phyloP scores from a whole-genome alignment of 2,888 invertebrate genomes.

The Tenthredo mesomela region DNA sequence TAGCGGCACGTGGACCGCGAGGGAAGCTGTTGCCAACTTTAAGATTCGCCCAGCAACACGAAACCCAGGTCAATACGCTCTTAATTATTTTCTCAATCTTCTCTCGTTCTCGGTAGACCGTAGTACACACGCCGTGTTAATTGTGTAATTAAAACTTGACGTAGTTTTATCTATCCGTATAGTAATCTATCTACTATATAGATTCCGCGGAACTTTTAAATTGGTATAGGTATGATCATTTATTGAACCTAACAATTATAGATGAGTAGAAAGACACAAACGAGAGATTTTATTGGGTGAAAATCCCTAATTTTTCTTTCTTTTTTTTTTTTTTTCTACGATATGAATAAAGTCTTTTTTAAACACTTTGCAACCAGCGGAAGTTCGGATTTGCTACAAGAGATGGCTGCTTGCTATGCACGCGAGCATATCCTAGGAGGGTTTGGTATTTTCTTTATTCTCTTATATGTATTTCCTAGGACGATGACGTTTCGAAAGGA shows the following conservation, averaged over 20 bases:
- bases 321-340: not conserved
- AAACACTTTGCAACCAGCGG: not conserved
- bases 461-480: slow-evolving; percentile 18
- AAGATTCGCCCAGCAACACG: slow-evolving; percentile 38
- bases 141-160: slow-evolving; percentile 33
- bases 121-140: slow-evolving; percentile 1
- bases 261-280: not conserved
- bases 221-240: not conserved
- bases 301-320: not conserved
- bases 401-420: slow-evolving; percentile 41
- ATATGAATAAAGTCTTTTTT: not conserved
- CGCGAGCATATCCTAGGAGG: slow-evolving; percentile 32
- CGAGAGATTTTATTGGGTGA: not conserved
- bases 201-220: not conserved
- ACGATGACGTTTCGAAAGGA: slow-evolving; percentile 41
- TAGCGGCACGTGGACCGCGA: slow-evolving; percentile 19
- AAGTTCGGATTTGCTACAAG: slow-evolving; percentile 38
- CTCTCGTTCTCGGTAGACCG: slow-evolving; percentile 42
- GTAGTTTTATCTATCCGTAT: not conserved
- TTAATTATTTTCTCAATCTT: slow-evolving; percentile 26
- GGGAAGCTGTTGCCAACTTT: slow-evolving; percentile 14
- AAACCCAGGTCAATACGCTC: slow-evolving; percentile 23
- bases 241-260: not conserved
- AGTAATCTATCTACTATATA: slow-evolving; percentile 21
- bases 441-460: slow-evolving; percentile 37